Percentiles rank a stretch among this genome's conserved stretches.
Evolutionary conservation across 2,113 vertebrate genomes (phyloP).

Genomic region (Mesocricetus auratus): DNA sequence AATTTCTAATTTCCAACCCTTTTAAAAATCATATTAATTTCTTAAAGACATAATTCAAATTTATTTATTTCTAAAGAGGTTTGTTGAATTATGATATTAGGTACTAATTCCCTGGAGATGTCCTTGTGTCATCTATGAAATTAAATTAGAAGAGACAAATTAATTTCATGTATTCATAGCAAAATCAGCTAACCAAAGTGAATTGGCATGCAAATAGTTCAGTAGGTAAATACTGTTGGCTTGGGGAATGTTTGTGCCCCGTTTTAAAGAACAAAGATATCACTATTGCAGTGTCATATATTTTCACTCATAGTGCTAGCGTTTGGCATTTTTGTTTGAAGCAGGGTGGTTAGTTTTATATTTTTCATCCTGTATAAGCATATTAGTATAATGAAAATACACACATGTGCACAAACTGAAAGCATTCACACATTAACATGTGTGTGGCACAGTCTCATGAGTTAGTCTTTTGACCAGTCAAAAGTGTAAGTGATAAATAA

Average conservation of each 20-base stretch:
- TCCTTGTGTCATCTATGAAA: conserved; percentile 31
- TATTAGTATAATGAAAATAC: neutral
- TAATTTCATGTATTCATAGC: conserved; percentile 21
- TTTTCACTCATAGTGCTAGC: neutral
- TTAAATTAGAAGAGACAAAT: conserved; percentile 52
- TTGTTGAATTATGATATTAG: conserved; percentile 49
- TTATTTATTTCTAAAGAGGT: conserved; percentile 52
- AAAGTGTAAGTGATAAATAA: conserved; percentile 8
- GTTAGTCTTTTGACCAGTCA: conserved; percentile 6
- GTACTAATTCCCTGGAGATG: conserved; percentile 14
- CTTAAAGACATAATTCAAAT: conserved; percentile 46
- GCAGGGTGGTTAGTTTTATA: neutral
- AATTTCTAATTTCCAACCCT: conserved; percentile 17
- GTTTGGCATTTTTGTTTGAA: neutral
- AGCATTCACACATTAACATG: neutral
- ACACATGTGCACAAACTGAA: no score
- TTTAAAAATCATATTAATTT: neutral
- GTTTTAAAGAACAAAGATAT: conserved; percentile 14
- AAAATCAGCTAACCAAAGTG: conserved; percentile 20
- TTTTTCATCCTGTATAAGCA: neutral
- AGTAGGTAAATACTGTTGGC: neutral
- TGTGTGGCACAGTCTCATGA: neutral
- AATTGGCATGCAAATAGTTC: conserved; percentile 32
- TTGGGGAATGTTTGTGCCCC: conserved; percentile 18
- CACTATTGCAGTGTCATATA: neutral